Conservation (phyloP, 2,888 invertebrate species). For the Bruchidius siliquastri region DNA sequence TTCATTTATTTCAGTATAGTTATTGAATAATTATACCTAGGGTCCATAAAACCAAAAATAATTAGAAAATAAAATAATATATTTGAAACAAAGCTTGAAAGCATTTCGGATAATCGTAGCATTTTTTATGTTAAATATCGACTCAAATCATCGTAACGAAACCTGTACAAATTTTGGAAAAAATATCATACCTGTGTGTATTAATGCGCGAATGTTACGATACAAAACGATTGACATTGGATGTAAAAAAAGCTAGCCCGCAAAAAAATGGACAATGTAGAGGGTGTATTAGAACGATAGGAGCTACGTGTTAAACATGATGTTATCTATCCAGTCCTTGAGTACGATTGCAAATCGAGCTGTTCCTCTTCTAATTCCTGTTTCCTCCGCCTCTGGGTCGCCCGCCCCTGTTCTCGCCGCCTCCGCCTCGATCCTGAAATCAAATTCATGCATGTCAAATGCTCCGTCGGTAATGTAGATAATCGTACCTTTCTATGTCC, state of each 20-base stretch:
- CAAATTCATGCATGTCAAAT: no score
- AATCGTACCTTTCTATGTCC: background rate
- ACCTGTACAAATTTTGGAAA: background rate
- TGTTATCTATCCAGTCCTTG: background rate
- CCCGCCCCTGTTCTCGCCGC: constrained; percentile 39
- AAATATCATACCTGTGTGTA: background rate
- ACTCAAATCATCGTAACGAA: background rate
- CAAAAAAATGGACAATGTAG: background rate
- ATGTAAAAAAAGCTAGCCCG: background rate
- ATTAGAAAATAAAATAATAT: no score
- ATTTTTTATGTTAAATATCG: no score
- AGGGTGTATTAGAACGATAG: background rate
- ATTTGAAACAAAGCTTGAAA: no score
- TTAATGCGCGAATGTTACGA: background rate
- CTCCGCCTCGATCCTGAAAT: constrained; percentile 19
- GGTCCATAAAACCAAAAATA: no score
- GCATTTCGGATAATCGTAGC: no score
- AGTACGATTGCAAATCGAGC: background rate
- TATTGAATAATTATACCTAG: no score
- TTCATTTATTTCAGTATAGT: no score
- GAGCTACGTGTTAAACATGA: background rate
- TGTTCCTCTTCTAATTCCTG: constrained; percentile 32
- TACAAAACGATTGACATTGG: background rate
- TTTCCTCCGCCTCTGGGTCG: constrained; percentile 40
- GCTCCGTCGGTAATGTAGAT: no score